Evolutionary conservation across 1,140 invertebrate genomes (phyloP).

Genomic region (Myzus persicae): DNA sequence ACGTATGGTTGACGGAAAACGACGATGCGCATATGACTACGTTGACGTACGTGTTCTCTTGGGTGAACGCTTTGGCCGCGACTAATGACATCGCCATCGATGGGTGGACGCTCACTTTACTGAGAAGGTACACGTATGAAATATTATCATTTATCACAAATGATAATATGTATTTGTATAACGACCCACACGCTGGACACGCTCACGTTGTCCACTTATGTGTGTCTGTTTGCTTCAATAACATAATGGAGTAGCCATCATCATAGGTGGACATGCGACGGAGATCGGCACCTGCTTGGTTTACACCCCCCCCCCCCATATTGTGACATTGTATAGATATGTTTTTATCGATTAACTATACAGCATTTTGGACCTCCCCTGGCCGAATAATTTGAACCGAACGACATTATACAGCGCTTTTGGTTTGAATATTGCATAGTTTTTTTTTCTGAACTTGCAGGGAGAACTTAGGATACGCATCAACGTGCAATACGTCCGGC

Average conservation of each 20-base stretch:
- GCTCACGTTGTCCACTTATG: not conserved
- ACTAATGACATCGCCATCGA: slow-evolving; percentile 99
- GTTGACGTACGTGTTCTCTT: slow-evolving; percentile 88
- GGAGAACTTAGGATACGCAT: slow-evolving; percentile 30
- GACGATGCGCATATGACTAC: slow-evolving; percentile 76
- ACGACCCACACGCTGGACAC: not conserved
- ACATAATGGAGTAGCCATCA: too few relatives aligned
- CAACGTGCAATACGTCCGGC: slow-evolving; percentile 27
- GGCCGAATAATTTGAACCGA: not conserved
- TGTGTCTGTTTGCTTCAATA: not conserved
- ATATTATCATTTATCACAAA: not conserved
- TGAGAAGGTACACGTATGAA: slow-evolving; percentile 75
- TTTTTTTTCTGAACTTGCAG: not conserved
- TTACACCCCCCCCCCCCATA: not conserved
- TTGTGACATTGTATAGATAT: not conserved
- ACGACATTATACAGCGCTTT: not conserved
- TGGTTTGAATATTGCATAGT: not conserved
- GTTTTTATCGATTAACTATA: not conserved
- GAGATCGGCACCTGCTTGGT: not conserved
- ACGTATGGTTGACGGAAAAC: slow-evolving; percentile 74
- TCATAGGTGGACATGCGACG: not conserved
- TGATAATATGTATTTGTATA: not conserved
- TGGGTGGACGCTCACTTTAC: slow-evolving; percentile 98
- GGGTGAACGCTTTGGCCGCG: slow-evolving; percentile 93
- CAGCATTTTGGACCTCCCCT: not conserved